Base-by-base conservation (phyloP, 2,888 invertebrate species). In the Philereme transversata region DNA sequence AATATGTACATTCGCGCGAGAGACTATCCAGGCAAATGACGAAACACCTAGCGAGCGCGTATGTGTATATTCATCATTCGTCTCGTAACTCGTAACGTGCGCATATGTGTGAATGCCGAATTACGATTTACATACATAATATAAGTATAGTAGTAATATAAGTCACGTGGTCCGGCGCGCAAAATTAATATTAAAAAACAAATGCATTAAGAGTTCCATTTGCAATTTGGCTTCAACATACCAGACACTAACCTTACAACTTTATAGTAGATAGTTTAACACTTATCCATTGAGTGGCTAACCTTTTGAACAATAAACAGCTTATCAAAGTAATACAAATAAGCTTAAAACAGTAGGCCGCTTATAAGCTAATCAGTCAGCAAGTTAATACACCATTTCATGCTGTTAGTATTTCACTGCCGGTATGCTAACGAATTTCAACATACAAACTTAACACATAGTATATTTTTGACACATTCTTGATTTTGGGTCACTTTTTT, bases 321-420 rank as follows among this genome's bases (percentile, higher is more conserved):
- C 53, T 36, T 46, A 43, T 36, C 6, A 5, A n/a, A 57, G 34
- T 38, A 40, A 8, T 56, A 57, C 57, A 45, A 41, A 41, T 35
- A 6, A 35, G 57, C 62, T 68, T 67, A 56, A 6, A 51, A 44
- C 50, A 22, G 70, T 73, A 71, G 73, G 71, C 71, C 51, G 74
- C 75, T 68, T 77, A 63, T 55, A 54, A 59, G 74, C 76, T 78
- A 76, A 63, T 73, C 70, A 22, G 22, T 51, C 40, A 38, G 38
- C 46, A 34, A 41, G 0, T 50, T 51, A 36, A 5, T 10, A 52
- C 38, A 45, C 43, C 44, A 51, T 49, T 8, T 36, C 49, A 49
- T 38, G 49, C 40, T 53, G n/a, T 41, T 47, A 33, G 38, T 57
- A 10, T 49, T 33, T 49, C 35, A 49, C 11, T 48, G 11, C 49